phyloP scores from a whole-genome alignment of 2,888 invertebrate species.

The Caenorhabditis angaria region DNA sequence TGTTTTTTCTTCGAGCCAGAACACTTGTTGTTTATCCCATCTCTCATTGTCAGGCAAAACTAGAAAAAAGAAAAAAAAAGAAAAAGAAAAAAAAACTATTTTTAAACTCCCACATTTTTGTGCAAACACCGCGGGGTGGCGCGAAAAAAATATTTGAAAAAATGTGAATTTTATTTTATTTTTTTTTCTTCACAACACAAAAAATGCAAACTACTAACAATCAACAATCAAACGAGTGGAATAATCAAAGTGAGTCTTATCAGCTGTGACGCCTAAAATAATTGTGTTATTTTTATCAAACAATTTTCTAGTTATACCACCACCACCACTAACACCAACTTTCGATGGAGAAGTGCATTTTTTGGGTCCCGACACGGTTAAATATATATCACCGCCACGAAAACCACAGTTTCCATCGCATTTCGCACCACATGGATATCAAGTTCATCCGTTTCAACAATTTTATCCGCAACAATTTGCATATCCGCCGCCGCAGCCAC shows the following conservation, averaged over 20 bases:
- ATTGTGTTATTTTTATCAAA: too few species aligned
- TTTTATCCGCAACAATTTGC: slow-evolving; percentile 11
- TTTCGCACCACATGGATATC: slow-evolving; percentile 3
- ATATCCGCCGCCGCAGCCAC: neutral
- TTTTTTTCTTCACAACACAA: neutral
- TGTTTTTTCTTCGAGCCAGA: too few species aligned
- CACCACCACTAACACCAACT: slow-evolving; percentile 21
- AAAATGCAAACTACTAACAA: neutral
- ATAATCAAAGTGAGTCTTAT: neutral
- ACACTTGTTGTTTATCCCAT: neutral
- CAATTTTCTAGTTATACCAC: too few species aligned
- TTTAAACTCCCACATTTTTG: neutral
- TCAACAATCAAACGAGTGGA: neutral
- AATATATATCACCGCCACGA: slow-evolving; percentile 31
- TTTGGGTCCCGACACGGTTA: slow-evolving; percentile 30
- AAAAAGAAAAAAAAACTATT: neutral
- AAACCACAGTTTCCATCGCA: neutral
- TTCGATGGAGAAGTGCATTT: slow-evolving; percentile 36
- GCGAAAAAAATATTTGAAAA: neutral
- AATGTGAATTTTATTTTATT: neutral
- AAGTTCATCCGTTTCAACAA: slow-evolving; percentile 12
- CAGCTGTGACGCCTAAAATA: too few species aligned
- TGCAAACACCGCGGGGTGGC: too few species aligned
- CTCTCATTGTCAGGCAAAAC: too few species aligned
- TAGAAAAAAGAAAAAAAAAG: too few species aligned